Evolutionary conservation across 2,888 invertebrate genomes (phyloP).

Genomic region (Nemapogon koenigi): DNA sequence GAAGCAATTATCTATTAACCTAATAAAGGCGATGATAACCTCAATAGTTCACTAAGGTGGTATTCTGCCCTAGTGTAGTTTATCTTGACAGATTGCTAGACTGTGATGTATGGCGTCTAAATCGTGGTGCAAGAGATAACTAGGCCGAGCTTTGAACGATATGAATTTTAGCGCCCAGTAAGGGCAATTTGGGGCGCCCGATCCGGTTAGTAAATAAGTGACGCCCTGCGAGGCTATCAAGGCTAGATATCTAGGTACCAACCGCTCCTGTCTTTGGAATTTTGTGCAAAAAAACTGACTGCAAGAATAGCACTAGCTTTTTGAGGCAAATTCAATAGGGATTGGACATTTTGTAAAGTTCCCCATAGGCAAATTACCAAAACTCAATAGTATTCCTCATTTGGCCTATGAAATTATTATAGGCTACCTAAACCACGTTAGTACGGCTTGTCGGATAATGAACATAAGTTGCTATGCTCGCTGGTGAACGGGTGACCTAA

Average conservation of each 20-base stretch:
- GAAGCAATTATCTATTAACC: constrained; percentile 1
- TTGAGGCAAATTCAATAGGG: too few relatives aligned
- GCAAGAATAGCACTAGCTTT: too few relatives aligned
- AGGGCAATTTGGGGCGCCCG: constrained; percentile 42
- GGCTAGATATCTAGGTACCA: constrained; percentile 7
- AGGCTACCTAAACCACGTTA: too few relatives aligned
- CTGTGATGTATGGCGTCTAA: constrained; percentile 29
- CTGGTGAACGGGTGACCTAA: too few relatives aligned
- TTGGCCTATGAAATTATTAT: too few relatives aligned
- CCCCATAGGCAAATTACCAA: too few relatives aligned
- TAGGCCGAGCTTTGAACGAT: background rate
- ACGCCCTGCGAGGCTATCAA: constrained; percentile 24
- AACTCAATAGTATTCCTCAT: too few relatives aligned
- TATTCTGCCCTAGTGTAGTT: constrained; percentile 30
- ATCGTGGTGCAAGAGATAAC: background rate
- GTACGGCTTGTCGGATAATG: too few relatives aligned
- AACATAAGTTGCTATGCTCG: too few relatives aligned
- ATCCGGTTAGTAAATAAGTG: constrained; percentile 38
- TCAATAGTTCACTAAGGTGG: constrained; percentile 23
- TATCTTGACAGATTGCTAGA: constrained; percentile 34
- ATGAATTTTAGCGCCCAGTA: constrained; percentile 36
- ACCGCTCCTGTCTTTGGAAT: too few relatives aligned
- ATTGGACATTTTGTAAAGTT: too few relatives aligned
- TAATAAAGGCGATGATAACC: constrained; percentile 23
- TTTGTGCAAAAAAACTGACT: too few relatives aligned